Base-by-base conservation (phyloP, 2,888 invertebrate species). In the Quadroppia sp. region DNA sequence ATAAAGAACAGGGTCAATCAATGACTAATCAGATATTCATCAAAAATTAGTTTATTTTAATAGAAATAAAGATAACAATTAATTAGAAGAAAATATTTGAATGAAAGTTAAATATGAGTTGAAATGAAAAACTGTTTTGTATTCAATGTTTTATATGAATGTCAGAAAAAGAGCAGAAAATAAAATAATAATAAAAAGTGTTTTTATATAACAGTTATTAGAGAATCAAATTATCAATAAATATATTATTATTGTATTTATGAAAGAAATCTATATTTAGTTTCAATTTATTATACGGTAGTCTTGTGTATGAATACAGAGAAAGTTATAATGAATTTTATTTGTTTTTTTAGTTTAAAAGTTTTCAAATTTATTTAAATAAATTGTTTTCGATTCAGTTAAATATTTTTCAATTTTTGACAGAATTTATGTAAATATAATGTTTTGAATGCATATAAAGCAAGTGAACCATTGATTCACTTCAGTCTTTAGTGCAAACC, bases 221-320 rank as follows among this genome's bases (percentile, higher is more conserved):
- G 45, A 45, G 45, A 45, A 11, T 15, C 2, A 45, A 45, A 45
- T 2, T 15, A 45, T 45, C 15, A 17, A 45, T 45, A 45, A 45
- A 45, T 45, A 45, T 45, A 45, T 11, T 9, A 45, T 45, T 45
- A 15, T 13, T 45, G 2, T 45, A 45, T 45, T 11, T 17, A 45
- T 45, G 36, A 36, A 36, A 36, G 9, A 45, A 45, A 15, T 45
- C 11, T 45, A 45, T 45, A 45, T 13, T 45, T 45, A 15, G 45
- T 45, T 17, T 30, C 15, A 30, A 15, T 45, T 45, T 45, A 45
- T 20, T 28, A 28, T 56, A 15, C 17, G 30, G 56, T 56, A 11
- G 15, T 56, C 17, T 28, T 56, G 28, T 56, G 50, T 56, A 56
- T 56, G 56, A 2, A 28, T 56, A 56, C 56, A 56, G 15, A 30